Percentiles rank a stretch among this genome's conserved stretches.
Conservation (phyloP, 2,113 vertebrate genomes). For the Eurystomus gularis region DNA sequence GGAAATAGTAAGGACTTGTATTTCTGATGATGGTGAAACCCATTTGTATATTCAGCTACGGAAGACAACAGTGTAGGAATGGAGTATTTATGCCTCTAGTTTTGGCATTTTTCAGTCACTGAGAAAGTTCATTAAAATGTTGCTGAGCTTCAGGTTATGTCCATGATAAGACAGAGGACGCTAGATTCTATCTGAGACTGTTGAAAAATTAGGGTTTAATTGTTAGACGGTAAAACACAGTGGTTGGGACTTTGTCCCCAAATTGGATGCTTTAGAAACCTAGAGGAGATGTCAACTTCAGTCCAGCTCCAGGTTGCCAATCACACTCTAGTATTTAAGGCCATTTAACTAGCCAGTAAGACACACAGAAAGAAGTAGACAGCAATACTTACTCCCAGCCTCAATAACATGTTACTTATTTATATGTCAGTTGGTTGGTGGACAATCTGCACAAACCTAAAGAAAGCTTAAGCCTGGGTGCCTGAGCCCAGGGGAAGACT, state of each 20-base stretch:
- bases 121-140: neutral
- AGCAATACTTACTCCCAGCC: neutral
- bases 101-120: neutral
- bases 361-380: neutral
- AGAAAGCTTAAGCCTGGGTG: neutral
- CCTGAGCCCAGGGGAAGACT: neutral
- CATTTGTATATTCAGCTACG: neutral
- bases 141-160: neutral
- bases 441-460: neutral
- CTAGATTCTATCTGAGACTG: neutral
- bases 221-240: neutral
- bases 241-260: fast-evolving
- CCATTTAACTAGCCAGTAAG: neutral
- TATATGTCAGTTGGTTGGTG: neutral
- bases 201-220: neutral
- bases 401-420: neutral
- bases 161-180: neutral
- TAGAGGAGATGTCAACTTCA: neutral
- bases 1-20: neutral
- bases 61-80: fast-evolving
- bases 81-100: neutral
- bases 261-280: neutral
- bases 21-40: neutral
- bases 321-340: neutral
- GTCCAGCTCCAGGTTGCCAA: neutral